Evolutionary conservation across 2,888 invertebrate genomes (phyloP), one percentile per base, ranked within the genome.

Genomic region (Neoascia interrupta): DNA sequence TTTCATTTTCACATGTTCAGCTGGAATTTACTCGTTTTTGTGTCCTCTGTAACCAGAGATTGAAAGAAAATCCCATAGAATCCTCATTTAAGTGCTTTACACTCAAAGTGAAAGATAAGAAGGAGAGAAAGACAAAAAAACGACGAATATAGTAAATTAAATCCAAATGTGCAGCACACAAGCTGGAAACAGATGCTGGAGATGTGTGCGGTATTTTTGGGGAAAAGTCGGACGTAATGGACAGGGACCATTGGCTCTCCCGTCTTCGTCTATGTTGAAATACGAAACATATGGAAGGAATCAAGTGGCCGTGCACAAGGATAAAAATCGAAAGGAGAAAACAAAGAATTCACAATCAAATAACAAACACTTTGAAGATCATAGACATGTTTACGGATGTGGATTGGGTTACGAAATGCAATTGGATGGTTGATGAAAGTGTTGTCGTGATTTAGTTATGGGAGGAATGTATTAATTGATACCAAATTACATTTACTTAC

Each of bases 61-160:
- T 70, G 16, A 37, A 13, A 47, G 34, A 21, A 26, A 49, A 54
- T 68, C 11, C 28, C 13, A 28, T 18, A 6, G 63, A 76, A 64
- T 60, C 60, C 66, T 51, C 64, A 61, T 61, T 66, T 73, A 73
- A 73, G 73, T 73, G 79, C 68, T 72, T 56, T 43, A 49, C 66
- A 64, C 76, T 63, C 56, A 47, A 54, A 60, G 51, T 66, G 47
- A 70, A 54, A 49, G 70, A 58, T 66, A 70, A 66, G 76, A 51
- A 68, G 56, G 10, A 37, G 23, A 26, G 15, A 11, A 28, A 4
- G 13, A 21, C 2, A 43, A 26, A 39, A 19, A 39, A 23, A 39
- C 10, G n/a, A n/a, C n/a, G n/a, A 1, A 36, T 37, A 64, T 43
- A 64, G 45, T 45, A 72, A 73, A 79, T 79, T 41, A 72, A 72